Conservation (phyloP, 2,113 vertebrate species). For the Pseudorasbora parva region DNA sequence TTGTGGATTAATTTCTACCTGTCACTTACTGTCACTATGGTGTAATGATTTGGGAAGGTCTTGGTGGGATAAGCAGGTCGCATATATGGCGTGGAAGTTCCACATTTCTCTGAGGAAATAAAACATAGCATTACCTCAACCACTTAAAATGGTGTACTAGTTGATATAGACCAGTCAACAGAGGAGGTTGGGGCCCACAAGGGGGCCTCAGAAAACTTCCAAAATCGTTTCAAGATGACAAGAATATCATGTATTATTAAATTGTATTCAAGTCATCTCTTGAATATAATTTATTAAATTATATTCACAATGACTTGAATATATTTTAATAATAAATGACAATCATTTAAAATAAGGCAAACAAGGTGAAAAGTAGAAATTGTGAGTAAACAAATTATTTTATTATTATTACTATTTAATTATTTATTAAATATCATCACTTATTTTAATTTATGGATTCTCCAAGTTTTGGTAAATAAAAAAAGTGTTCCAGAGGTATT, state of each 20-base stretch:
- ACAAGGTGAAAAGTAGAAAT: not conserved
- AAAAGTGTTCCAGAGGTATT: not conserved
- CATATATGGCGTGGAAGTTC: conserved; percentile 82
- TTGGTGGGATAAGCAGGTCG: conserved; percentile 94
- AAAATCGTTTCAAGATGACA: not conserved
- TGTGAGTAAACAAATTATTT: not conserved
- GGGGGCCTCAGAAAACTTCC: not conserved
- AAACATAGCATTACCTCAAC: not conserved
- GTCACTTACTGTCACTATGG: conserved; percentile 90
- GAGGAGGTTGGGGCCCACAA: not conserved
- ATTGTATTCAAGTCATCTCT: too few species aligned
- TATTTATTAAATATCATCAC: not conserved
- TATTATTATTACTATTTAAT: too few species aligned
- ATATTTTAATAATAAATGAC: too few species aligned
- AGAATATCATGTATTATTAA: too few species aligned
- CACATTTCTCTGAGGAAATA: conserved; percentile 80
- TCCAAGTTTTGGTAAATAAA: not conserved
- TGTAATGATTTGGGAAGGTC: conserved; percentile 98
- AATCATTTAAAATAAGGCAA: not conserved
- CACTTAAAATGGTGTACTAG: not conserved
- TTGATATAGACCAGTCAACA: not conserved
- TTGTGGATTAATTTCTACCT: not conserved
- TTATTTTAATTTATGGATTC: not conserved
- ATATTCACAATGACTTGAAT: too few species aligned
- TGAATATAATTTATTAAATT: too few species aligned